Evolutionary conservation across 2,797 vertebrate species (phyloP).

Genomic region (Periophthalmus magnuspinnatus): DNA sequence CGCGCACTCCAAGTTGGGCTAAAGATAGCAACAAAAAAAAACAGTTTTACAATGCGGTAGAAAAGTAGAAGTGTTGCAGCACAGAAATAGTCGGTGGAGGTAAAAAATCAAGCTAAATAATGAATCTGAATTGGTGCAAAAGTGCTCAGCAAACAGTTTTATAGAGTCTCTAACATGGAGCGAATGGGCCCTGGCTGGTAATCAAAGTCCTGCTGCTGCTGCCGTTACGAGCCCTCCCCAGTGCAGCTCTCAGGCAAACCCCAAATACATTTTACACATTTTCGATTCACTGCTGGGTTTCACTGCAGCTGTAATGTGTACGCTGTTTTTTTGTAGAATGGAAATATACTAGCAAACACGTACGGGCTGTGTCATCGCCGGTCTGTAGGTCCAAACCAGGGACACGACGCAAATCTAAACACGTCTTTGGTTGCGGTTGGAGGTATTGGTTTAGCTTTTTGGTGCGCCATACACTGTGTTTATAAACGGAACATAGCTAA

Average conservation of each 20-base stretch:
- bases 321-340: background rate
- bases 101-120: conserved; percentile 2
- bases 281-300: background rate
- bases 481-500: too few relatives aligned
- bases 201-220: conserved; percentile 3
- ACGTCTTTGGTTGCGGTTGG: too few relatives aligned
- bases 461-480: too few relatives aligned
- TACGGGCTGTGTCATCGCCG: too few relatives aligned
- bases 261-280: background rate
- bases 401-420: too few relatives aligned
- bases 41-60: background rate
- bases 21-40: background rate
- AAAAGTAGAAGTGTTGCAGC: background rate
- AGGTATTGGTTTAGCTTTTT: too few relatives aligned
- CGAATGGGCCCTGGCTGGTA: conserved; percentile 6
- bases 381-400: too few relatives aligned
- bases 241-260: background rate
- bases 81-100: background rate
- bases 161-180: conserved; percentile 7
- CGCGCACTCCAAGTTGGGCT: background rate
- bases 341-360: background rate
- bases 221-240: background rate
- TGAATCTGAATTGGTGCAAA: conserved; percentile 1
- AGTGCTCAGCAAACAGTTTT: conserved; percentile 13
- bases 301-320: background rate